phyloP scores from a whole-genome alignment of 23 tunicate species.

The Trididemnum nubilum region DNA sequence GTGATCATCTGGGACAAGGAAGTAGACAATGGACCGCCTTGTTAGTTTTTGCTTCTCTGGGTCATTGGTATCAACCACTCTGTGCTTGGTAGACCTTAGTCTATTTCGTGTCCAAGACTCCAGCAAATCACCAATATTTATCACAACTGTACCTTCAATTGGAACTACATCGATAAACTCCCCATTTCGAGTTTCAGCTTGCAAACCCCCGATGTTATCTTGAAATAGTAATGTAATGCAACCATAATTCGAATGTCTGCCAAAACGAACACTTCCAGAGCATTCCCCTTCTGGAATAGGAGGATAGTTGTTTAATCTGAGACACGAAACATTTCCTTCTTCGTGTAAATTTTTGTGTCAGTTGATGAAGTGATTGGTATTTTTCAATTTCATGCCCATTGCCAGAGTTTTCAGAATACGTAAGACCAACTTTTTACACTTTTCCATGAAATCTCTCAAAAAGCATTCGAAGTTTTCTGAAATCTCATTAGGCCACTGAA shows the following conservation, averaged over 20 bases:
- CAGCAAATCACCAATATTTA: slow-evolving; percentile 45
- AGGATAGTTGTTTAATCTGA: slow-evolving; percentile 43
- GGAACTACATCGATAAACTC: slow-evolving; percentile 41
- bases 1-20: slow-evolving; percentile 36
- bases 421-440: slow-evolving; percentile 28
- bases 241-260: slow-evolving; percentile 66
- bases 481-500: slow-evolving; percentile 45
- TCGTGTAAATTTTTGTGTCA: slow-evolving; percentile 9
- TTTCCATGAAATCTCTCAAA: slow-evolving; percentile 26
- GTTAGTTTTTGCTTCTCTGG: neutral
- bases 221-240: slow-evolving; percentile 53
- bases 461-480: slow-evolving; percentile 25
- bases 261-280: slow-evolving; percentile 26
- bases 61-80: neutral
- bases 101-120: slow-evolving; percentile 33
- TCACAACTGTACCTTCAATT: slow-evolving; percentile 42
- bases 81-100: slow-evolving; percentile 35
- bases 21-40: slow-evolving; percentile 35
- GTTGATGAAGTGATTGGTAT: slow-evolving; percentile 14
- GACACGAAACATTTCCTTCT: slow-evolving; percentile 34
- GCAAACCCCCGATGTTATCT: slow-evolving; percentile 55
- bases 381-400: slow-evolving; percentile 42
- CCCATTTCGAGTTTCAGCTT: slow-evolving; percentile 33
- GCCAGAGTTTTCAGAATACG: slow-evolving; percentile 36
- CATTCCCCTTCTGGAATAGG: slow-evolving; percentile 22